Conservation (phyloP, 35 echinoderm and acorn worm genomes). For the Heliocidaris tuberculata region DNA sequence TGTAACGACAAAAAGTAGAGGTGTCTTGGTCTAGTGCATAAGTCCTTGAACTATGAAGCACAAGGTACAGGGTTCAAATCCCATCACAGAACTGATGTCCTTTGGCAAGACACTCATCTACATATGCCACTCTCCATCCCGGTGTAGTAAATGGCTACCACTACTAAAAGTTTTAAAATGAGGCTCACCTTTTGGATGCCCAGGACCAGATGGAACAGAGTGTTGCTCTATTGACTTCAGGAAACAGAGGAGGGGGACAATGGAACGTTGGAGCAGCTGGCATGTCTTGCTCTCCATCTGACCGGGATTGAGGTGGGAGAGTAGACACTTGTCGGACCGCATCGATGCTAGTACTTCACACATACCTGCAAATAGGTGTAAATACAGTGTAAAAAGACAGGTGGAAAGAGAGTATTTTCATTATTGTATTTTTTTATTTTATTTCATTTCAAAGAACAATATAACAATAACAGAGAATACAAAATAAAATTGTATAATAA, state of each 20-base stretch:
- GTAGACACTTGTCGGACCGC: slow-evolving; percentile 62
- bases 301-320: slow-evolving; percentile 49
- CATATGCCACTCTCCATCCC: no score
- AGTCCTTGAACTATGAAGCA: no score
- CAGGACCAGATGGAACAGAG: not conserved
- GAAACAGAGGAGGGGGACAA: slow-evolving; percentile 58
- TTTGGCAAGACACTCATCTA: no score
- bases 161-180: not conserved
- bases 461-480: not conserved
- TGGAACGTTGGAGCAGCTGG: slow-evolving; percentile 61
- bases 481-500: not conserved
- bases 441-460: no score
- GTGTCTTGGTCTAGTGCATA: no score
- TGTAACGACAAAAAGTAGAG: not conserved
- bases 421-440: no score
- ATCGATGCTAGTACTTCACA: slow-evolving; percentile 52
- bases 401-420: not conserved
- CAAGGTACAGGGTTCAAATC: no score
- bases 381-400: not conserved
- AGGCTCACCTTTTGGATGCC: not conserved
- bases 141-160: no score
- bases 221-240: slow-evolving; percentile 50
- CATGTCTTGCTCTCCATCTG: slow-evolving; percentile 63
- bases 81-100: no score
- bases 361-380: slow-evolving; percentile 42